Conservation (phyloP, 1,140 invertebrate species). For the Ceratina calcarata region DNA sequence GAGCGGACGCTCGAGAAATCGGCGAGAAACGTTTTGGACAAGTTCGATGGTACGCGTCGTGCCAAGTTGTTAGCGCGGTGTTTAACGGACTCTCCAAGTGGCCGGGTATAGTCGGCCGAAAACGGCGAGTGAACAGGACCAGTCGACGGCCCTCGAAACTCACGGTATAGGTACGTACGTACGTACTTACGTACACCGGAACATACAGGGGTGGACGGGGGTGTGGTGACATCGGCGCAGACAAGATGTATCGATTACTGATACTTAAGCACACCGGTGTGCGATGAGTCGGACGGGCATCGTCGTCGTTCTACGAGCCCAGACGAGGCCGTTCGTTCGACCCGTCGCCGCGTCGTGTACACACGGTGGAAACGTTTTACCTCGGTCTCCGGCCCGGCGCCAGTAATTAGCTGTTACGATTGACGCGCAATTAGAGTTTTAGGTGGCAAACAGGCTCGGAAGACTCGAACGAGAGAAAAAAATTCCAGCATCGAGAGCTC, state of each 20-base stretch:
- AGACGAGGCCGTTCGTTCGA: background rate
- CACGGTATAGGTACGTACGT: too few relatives aligned
- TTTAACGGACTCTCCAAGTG: background rate
- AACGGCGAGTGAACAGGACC: constrained; percentile 9
- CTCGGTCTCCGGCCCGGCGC: background rate
- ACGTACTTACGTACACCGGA: background rate
- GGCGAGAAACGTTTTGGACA: constrained; percentile 22
- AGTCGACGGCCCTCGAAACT: constrained; percentile 9
- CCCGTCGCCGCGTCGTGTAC: background rate
- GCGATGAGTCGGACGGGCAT: background rate
- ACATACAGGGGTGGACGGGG: too few relatives aligned
- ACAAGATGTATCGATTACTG: constrained; percentile 53
- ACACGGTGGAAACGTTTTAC: background rate
- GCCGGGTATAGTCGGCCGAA: background rate
- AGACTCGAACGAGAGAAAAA: background rate
- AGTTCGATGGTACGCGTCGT: constrained; percentile 14
- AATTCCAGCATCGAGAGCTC: background rate
- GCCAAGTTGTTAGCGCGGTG: background rate
- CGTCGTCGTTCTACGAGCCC: background rate
- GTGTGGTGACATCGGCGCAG: constrained; percentile 41
- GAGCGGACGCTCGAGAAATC: too few relatives aligned
- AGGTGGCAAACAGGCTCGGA: background rate
- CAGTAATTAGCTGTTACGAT: constrained; percentile 19
- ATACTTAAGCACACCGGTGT: constrained; percentile 39
- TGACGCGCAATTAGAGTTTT: constrained; percentile 11